These are phyloP conservation scores for Pristionchus japonicus DNA, from an alignment of 2,888 invertebrate genomes.

Conservation along the genomic window DNA sequence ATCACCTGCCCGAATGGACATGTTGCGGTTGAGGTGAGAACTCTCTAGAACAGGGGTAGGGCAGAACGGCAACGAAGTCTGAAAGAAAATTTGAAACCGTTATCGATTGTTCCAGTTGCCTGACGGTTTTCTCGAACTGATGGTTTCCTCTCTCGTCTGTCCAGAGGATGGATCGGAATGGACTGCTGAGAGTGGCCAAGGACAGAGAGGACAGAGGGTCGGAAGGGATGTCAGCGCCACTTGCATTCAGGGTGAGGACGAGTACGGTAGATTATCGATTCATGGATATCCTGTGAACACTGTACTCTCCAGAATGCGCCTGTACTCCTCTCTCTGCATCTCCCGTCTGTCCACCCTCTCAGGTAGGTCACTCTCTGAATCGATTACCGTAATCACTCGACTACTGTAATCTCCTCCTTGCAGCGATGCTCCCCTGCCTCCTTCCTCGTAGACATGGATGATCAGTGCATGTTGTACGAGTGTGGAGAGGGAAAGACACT, in stretches of 20 bases:
- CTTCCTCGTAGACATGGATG: slow-evolving; percentile 44
- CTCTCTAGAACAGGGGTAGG: too few species aligned
- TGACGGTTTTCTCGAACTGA: slow-evolving; percentile 35
- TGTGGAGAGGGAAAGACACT: slow-evolving; percentile 37
- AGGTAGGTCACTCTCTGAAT: slow-evolving; percentile 26
- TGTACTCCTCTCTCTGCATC: slow-evolving; percentile 43
- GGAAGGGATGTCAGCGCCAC: slow-evolving; percentile 16
- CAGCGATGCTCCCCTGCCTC: slow-evolving; percentile 38
- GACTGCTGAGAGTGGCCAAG: slow-evolving; percentile 2
- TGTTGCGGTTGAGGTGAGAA: slow-evolving; percentile 22
- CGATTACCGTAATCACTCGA: neutral
- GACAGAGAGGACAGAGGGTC: slow-evolving; percentile 16
- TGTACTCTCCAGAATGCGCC: slow-evolving; percentile 36
- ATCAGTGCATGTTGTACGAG: slow-evolving; percentile 47
- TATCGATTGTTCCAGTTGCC: neutral
- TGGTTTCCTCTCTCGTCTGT: slow-evolving; percentile 38
- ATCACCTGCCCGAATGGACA: slow-evolving; percentile 40
- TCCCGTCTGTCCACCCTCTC: slow-evolving; percentile 40
- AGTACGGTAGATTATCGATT: neutral
- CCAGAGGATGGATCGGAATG: slow-evolving; percentile 14
- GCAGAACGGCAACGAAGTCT: too few species aligned
- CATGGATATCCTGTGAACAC: too few species aligned
- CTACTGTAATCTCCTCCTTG: neutral
- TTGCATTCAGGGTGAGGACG: slow-evolving; percentile 42
- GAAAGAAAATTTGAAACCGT: neutral